Evolutionary conservation across 2,797 vertebrate genomes (phyloP).

Genomic region (Chloroceryle inda): DNA sequence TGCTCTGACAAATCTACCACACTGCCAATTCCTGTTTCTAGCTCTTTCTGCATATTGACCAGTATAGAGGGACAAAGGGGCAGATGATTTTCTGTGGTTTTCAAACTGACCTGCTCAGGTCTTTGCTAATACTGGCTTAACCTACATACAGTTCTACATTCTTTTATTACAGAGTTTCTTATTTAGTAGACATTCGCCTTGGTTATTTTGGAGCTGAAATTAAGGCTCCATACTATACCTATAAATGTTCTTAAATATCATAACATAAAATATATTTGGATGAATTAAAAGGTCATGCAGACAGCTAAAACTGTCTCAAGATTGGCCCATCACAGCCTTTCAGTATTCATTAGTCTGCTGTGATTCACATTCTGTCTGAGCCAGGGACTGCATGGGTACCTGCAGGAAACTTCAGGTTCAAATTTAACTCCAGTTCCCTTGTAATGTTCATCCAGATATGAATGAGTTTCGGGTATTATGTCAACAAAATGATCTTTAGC

Average conservation of each 20-base stretch:
- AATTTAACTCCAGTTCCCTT: not conserved
- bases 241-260: not conserved
- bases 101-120: not conserved
- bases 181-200: not conserved
- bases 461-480: not conserved
- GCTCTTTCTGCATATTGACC: not conserved
- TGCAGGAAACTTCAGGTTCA: not conserved
- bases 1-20: not conserved
- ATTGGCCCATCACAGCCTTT: not conserved
- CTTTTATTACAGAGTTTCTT: not conserved
- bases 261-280: not conserved
- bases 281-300: not conserved
- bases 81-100: not conserved
- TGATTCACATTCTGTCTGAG: not conserved
- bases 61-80: not conserved
- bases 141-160: fast-evolving
- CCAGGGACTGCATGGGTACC: not conserved
- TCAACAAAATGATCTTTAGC: not conserved
- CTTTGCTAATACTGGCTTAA: not conserved
- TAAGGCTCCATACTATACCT: not conserved
- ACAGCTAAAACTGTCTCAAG: not conserved
- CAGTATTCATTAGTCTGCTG: not conserved
- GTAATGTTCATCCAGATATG: not conserved
- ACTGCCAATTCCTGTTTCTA: not conserved
- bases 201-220: not conserved